These are phyloP conservation scores for Metopia argyrocephala DNA, from an alignment of 2,888 invertebrate species.

Conservation along the genomic window DNA sequence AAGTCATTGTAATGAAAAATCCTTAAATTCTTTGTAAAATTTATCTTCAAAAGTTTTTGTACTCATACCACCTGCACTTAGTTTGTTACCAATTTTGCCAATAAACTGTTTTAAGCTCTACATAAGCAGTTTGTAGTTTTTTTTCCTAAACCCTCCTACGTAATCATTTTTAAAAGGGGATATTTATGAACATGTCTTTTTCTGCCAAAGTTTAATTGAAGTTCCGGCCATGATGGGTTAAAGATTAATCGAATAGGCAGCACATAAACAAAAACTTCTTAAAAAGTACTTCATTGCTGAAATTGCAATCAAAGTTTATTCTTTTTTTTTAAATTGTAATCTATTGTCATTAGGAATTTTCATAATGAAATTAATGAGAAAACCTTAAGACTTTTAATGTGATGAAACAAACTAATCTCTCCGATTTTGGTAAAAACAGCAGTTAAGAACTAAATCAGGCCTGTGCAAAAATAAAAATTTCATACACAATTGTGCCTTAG, in stretches of 20 bases:
- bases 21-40: conserved; percentile 46
- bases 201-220: conserved; percentile 48
- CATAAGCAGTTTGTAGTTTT: conserved; percentile 58
- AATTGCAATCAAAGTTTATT: too few relatives aligned
- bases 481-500: too few relatives aligned
- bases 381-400: too few relatives aligned
- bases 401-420: too few relatives aligned
- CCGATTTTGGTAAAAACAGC: too few relatives aligned
- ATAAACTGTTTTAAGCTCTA: conserved; percentile 42
- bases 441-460: too few relatives aligned
- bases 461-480: too few relatives aligned
- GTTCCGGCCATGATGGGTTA: conserved; percentile 34
- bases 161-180: background rate
- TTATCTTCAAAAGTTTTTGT: conserved; percentile 54
- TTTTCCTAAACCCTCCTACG: background rate
- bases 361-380: too few relatives aligned
- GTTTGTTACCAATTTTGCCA: conserved; percentile 48
- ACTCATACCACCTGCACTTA: background rate
- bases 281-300: too few relatives aligned
- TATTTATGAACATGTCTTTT: background rate
- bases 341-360: too few relatives aligned
- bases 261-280: background rate
- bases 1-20: conserved; percentile 41
- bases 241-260: conserved; percentile 8
- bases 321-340: too few relatives aligned